Percentiles rank a stretch among this genome's conserved stretches.
These are phyloP conservation scores for Cyrtorhinus lividipennis DNA, from an alignment of 1,140 invertebrate genomes.

Conservation along the genomic window DNA sequence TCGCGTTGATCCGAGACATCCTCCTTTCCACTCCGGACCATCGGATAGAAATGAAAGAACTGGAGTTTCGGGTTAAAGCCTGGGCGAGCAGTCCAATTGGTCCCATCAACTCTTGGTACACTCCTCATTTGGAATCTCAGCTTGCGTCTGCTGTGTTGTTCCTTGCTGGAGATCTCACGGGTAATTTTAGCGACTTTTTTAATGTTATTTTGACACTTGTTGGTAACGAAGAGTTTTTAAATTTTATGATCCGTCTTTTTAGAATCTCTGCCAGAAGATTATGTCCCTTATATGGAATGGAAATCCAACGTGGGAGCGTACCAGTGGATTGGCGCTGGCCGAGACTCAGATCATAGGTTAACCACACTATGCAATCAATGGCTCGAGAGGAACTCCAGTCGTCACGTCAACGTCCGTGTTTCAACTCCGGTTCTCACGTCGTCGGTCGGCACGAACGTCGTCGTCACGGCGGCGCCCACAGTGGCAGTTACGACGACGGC, in stretches of 20 bases:
- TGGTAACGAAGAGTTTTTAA: too few species aligned
- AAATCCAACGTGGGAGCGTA: conserved; percentile 58
- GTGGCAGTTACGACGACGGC: conserved; percentile 1
- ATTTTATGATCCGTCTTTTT: too few species aligned
- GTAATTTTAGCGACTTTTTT: conserved; percentile 29
- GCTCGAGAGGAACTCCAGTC: conserved; percentile 44
- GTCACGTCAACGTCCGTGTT: conserved; percentile 20
- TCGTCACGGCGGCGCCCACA: conserved; percentile 50
- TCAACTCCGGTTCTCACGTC: too few species aligned
- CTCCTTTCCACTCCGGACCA: conserved; percentile 70
- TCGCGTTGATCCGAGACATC: conserved; percentile 64
- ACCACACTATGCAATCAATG: conserved; percentile 57
- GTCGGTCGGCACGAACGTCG: conserved; percentile 29
- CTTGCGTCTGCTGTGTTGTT: conserved; percentile 72
- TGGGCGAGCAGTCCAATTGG: conserved; percentile 72
- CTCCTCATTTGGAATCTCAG: conserved; percentile 47
- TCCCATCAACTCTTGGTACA: conserved; percentile 67
- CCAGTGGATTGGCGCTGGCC: conserved; percentile 90
- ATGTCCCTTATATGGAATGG: conserved; percentile 85
- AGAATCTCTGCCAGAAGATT: conserved; percentile 64
- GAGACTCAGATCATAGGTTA: conserved; percentile 73
- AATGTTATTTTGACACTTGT: too few species aligned
- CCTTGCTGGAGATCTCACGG: conserved; percentile 67
- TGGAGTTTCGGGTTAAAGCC: conserved; percentile 57
- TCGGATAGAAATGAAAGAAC: conserved; percentile 51